Conservation (phyloP, 2,888 invertebrate genomes). For the Selenia dentaria region DNA sequence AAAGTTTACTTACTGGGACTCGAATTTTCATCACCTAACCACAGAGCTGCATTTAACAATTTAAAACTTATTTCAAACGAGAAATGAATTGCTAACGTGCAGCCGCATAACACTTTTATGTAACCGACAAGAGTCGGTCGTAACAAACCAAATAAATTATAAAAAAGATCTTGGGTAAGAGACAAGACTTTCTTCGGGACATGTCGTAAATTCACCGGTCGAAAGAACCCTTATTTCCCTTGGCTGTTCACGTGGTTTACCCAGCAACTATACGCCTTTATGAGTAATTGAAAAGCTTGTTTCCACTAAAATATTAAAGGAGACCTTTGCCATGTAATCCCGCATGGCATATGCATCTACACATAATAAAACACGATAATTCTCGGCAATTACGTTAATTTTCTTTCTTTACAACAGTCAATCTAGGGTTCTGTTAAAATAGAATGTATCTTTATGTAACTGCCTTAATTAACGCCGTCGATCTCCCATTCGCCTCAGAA, state of each 20-base stretch:
- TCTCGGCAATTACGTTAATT: slow-evolving; percentile 24
- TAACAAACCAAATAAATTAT: slow-evolving; percentile 81
- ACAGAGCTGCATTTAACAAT: no score
- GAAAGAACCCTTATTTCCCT: slow-evolving; percentile 78
- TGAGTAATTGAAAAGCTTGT: slow-evolving; percentile 62
- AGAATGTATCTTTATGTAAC: slow-evolving; percentile 57
- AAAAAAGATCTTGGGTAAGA: slow-evolving; percentile 71
- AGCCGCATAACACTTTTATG: slow-evolving; percentile 67
- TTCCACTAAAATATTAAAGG: slow-evolving; percentile 50
- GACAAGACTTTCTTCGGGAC: slow-evolving; percentile 76
- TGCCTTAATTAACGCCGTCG: slow-evolving; percentile 67
- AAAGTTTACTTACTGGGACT: no score
- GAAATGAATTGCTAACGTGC: slow-evolving; percentile 48
- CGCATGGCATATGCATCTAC: slow-evolving; percentile 3
- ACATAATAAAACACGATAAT: slow-evolving; percentile 29
- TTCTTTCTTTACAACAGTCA: slow-evolving; percentile 33
- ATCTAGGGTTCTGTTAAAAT: slow-evolving; percentile 46
- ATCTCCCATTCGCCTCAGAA: slow-evolving; percentile 74
- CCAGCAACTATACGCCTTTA: slow-evolving; percentile 69
- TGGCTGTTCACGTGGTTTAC: slow-evolving; percentile 70
- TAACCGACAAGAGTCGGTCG: slow-evolving; percentile 53
- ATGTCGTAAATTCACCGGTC: slow-evolving; percentile 83
- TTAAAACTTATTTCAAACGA: slow-evolving; percentile 31
- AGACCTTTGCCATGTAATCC: slow-evolving; percentile 11
- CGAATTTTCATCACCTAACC: no score